Evolutionary conservation across 2,797 vertebrate genomes (phyloP).

Genomic region (Sebastes vulpes): DNA sequence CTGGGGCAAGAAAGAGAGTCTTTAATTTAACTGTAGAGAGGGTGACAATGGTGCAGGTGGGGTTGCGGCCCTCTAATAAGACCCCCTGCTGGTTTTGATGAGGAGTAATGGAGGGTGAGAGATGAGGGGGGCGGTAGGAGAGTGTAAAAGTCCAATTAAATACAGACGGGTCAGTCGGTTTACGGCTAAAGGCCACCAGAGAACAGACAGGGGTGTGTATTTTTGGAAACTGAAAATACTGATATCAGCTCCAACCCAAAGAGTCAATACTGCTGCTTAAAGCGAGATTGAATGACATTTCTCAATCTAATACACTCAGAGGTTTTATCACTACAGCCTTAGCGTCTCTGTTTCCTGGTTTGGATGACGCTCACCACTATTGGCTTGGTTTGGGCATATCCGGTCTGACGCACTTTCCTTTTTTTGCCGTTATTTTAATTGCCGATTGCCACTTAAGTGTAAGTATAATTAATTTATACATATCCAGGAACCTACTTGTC

Average conservation of each 20-base stretch:
- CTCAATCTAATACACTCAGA: background rate
- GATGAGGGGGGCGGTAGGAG: background rate
- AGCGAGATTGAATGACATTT: background rate
- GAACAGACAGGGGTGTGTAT: background rate
- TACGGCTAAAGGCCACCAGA: background rate
- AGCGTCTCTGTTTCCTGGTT: too few relatives aligned
- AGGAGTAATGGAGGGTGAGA: constrained; percentile 42
- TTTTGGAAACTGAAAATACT: background rate
- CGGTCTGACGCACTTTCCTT: too few relatives aligned
- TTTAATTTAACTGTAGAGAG: constrained; percentile 20
- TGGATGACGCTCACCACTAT: too few relatives aligned
- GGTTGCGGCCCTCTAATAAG: constrained; percentile 30
- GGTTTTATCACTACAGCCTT: too few relatives aligned
- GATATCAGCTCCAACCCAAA: background rate
- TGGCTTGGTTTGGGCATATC: accelerated
- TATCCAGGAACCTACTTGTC: too few relatives aligned
- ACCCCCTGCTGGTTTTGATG: constrained; percentile 43
- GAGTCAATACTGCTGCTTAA: background rate
- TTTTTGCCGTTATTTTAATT: too few relatives aligned
- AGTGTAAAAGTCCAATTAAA: background rate
- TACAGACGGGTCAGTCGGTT: background rate
- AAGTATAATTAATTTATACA: too few relatives aligned
- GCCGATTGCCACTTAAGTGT: too few relatives aligned
- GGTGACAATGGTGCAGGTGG: constrained; percentile 39
- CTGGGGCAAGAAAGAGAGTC: background rate